Conservation (phyloP, 2,113 vertebrate species). For the Elephantulus edwardii region DNA sequence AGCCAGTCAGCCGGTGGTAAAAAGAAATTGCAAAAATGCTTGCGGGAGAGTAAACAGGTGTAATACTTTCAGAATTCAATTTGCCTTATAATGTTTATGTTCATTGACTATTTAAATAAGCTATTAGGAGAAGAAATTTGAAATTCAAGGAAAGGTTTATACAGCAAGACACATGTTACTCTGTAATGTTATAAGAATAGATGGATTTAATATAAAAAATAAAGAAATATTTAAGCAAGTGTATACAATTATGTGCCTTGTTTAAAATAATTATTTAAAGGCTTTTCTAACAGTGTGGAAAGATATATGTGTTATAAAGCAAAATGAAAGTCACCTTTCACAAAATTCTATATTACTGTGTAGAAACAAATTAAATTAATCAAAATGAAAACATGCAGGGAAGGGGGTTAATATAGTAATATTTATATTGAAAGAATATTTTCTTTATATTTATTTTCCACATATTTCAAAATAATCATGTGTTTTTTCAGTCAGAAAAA, state of each 20-base stretch:
- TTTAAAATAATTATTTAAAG: conserved; percentile 19
- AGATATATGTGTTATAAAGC: neutral
- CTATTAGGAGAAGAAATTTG: neutral
- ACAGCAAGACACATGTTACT: neutral
- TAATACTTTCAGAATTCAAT: neutral
- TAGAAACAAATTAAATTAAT: neutral
- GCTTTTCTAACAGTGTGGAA: neutral
- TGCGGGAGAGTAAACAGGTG: neutral
- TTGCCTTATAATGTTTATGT: neutral
- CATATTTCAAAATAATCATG: neutral
- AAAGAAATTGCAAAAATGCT: neutral
- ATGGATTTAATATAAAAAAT: neutral
- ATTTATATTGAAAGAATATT: too few relatives aligned
- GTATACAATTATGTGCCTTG: neutral
- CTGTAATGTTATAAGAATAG: neutral
- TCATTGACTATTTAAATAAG: neutral
- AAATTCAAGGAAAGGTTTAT: neutral
- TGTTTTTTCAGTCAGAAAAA: neutral
- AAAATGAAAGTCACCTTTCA: neutral
- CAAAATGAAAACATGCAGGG: neutral
- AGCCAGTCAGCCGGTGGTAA: neutral
- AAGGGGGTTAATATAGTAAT: neutral
- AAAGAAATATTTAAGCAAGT: neutral
- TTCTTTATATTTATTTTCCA: too few relatives aligned
- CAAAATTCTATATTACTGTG: neutral